Base-by-base conservation (phyloP, 2,888 invertebrate genomes). In the Carcina quercana region DNA sequence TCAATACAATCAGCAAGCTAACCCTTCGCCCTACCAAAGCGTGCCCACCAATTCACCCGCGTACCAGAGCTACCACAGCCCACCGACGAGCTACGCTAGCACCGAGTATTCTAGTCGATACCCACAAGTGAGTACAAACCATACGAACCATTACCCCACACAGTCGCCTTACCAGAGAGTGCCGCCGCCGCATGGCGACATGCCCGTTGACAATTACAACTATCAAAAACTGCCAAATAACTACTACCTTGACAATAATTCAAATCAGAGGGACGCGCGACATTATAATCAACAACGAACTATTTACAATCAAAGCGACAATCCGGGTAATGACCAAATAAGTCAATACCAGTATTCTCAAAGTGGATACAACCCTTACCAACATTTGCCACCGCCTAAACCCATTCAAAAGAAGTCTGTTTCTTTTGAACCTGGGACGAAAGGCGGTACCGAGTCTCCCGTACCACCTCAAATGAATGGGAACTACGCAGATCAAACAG, bases 391-490 rank as follows among this genome's bases (percentile, higher is more conserved):
- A 3, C 79, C 85, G 3, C 75, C 87, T 6, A 88, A 90, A 47
- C 87, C 88, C 49, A 67, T 88, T 27, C 88, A 86, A 50, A 91
- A 91, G 58, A 91, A 91, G 49, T 85, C 85, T 28, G 91, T 91
- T 2, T 91, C 91, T 42, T 91, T 92, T 50, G 91, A 91, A 55
- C 87, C 90, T 0, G 89, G 90, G 6, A 89, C 91, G 2, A 92
- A 92, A 53, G 89, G 89, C 1, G 89, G 89, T 4, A 70, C 79
- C 2, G 86, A 86, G 25, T 84, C 84, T 8, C 84, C 85, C 0
- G 51, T 82, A 21, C 82, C 84, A 13, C 62, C 70, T 5, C 78
- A 73, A 35, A 61, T 74, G 59, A 59, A 57, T 56, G 80, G 47
- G 51, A 82, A 60, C 34, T 47, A 53, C 15, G 45, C 43, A 30